phyloP scores from a whole-genome alignment of 2,797 vertebrate genomes.

The Megalops cyprinoides region DNA sequence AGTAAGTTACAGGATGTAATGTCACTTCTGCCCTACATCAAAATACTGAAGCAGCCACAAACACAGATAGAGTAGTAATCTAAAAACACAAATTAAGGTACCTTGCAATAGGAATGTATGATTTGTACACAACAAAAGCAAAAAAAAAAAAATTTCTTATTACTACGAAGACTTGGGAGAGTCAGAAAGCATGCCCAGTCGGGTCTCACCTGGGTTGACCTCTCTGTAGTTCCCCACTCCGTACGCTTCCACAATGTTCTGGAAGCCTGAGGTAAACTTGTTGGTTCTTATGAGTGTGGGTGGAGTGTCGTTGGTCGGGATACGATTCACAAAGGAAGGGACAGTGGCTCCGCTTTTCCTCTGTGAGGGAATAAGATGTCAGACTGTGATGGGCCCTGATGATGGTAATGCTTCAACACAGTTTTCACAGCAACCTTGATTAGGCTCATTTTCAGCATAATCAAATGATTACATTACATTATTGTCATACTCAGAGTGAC shows the following conservation, averaged over 20 bases:
- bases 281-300: slow-evolving; percentile 94
- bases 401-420: no score
- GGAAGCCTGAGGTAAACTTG: slow-evolving; percentile 96
- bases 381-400: neutral
- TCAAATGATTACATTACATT: no score
- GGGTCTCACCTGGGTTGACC: slow-evolving; percentile 89
- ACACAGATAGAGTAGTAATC: no score
- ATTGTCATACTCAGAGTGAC: no score
- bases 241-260: slow-evolving; percentile 95
- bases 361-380: slow-evolving; percentile 62
- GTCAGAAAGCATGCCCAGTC: neutral
- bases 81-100: no score
- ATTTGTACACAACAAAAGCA: no score
- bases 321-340: slow-evolving; percentile 95
- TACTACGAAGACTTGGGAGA: no score
- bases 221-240: slow-evolving; percentile 91
- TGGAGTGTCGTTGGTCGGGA: slow-evolving; percentile 88
- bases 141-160: no score
- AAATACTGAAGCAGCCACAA: no score
- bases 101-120: no score
- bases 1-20: no score
- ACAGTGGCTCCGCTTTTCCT: slow-evolving; percentile 87
- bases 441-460: neutral
- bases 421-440: slow-evolving; percentile 26
- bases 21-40: no score